phyloP scores from a whole-genome alignment of 2,888 invertebrate species.

The Panzeria rudis region DNA sequence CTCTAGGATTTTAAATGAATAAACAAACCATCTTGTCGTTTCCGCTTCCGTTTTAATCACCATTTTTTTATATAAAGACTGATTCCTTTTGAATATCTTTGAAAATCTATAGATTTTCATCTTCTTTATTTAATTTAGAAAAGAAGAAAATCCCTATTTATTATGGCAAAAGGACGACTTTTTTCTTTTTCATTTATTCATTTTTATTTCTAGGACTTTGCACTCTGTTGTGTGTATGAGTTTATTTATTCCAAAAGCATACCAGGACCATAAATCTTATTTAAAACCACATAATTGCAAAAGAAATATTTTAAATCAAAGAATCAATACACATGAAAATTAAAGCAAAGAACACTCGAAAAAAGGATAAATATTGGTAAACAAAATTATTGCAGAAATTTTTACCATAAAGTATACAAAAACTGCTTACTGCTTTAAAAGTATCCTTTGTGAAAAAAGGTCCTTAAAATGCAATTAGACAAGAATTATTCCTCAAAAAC shows the following conservation, averaged over 20 bases:
- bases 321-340: constrained; percentile 48
- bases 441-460: too few species aligned
- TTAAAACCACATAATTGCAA: constrained; percentile 66
- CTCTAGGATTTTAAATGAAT: constrained; percentile 28
- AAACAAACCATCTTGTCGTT: constrained; percentile 42
- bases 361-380: constrained; percentile 5
- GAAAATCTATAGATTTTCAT: constrained; percentile 41
- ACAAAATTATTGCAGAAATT: background rate
- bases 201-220: constrained; percentile 1
- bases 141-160: constrained; percentile 40
- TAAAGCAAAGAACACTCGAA: background rate
- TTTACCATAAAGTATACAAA: background rate
- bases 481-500: too few species aligned
- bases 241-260: constrained; percentile 56
- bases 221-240: background rate
- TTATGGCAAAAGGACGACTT: constrained; percentile 30
- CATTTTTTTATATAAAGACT: background rate
- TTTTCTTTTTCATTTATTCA: background rate
- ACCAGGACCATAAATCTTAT: constrained; percentile 65
- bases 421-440: too few species aligned
- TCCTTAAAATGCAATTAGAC: too few species aligned
- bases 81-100: constrained; percentile 13
- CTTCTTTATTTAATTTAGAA: constrained; percentile 40
- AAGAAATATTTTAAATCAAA: constrained; percentile 60
- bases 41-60: constrained; percentile 36